Evolutionary conservation across 2,888 invertebrate species (phyloP), one percentile per base, ranked within the genome.

Genomic region (Elegia similella): DNA sequence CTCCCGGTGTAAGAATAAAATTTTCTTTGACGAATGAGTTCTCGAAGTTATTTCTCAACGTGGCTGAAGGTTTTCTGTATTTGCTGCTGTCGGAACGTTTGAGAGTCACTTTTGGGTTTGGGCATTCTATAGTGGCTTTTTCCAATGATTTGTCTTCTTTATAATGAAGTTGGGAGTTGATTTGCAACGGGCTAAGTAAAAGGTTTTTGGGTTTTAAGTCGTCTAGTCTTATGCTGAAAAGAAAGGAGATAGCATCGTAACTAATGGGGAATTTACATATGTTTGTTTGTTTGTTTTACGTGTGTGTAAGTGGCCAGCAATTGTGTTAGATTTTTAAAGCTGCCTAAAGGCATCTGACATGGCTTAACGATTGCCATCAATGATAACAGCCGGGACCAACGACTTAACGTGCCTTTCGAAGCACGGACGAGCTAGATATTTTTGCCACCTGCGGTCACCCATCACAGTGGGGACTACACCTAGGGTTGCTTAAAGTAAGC

Each of bases 121-220:
- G 93, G 67, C 95, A 95, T 30, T 95, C 94, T 1, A 97, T 94
- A 2, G 95, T 95, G 0, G 95, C 96, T 65, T 95, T 94, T 53
- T 94, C 94, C 6, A 98, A 84, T 29, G 94, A 95, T 72, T 95
- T 95, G 78, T 98, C 97, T 79, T 97, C 96, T 77, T 96, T 96
- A 75, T 95, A 95, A 72, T 96, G 95, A 38, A 96, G 81, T 76
- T 95, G 94, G 46, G 95, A 93, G 44, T 93, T 93, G 56, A 96
- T 94, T 67, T 93, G 92, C 65, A 95, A 80, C 54, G 93, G 92
- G 62, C 92, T 92, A 65, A 95, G 75, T 62, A 93, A 79, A 10
- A 93, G 92, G 76, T 94, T 94, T 59, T 88, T 89, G 57, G 93
- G 92, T 82, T 94, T 94, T 75, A 93, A 85, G 72, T 95, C 94